phyloP scores from a whole-genome alignment of 1,140 invertebrate species.

The Pectinophora gossypiella region DNA sequence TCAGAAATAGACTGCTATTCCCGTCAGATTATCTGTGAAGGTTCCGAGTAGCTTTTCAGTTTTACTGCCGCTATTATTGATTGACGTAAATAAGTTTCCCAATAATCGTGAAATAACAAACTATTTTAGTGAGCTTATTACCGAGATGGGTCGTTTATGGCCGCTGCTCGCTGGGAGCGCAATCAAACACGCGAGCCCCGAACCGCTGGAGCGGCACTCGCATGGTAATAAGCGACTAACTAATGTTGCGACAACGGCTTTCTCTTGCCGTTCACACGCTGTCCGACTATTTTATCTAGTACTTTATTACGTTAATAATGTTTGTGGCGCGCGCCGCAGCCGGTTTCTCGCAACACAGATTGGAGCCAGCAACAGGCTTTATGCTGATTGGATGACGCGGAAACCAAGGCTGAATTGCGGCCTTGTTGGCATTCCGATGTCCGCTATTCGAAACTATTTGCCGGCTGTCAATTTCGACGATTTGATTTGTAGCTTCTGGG shows the following conservation, averaged over 20 bases:
- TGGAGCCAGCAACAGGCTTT: conserved; percentile 44
- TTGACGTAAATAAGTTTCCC: background rate
- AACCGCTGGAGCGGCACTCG: conserved; percentile 32
- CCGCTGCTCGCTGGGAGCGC: conserved; percentile 12
- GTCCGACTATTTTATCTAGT: conserved; percentile 63
- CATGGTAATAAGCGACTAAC: conserved; percentile 53
- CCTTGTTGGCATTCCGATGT: conserved; percentile 55
- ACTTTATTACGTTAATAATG: conserved; percentile 68
- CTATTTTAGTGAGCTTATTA: conserved; percentile 25
- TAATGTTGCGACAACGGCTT: conserved; percentile 65
- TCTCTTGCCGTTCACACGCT: conserved; percentile 68
- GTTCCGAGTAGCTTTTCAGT: conserved; percentile 10
- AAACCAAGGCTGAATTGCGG: conserved; percentile 57
- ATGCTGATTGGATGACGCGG: conserved; percentile 62
- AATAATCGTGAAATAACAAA: background rate
- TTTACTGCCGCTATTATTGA: conserved; percentile 13
- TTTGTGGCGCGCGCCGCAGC: conserved; percentile 59
- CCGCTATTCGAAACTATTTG: conserved; percentile 38
- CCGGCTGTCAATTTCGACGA: conserved; percentile 28
- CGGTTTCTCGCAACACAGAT: conserved; percentile 59
- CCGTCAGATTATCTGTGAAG: conserved; percentile 21
- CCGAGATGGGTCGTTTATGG: conserved; percentile 16
- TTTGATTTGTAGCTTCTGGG: conserved; percentile 25
- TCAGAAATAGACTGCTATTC: conserved; percentile 27
- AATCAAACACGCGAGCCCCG: conserved; percentile 28